phyloP scores from a whole-genome alignment of 1,140 invertebrate species.

The Periplaneta americana region DNA sequence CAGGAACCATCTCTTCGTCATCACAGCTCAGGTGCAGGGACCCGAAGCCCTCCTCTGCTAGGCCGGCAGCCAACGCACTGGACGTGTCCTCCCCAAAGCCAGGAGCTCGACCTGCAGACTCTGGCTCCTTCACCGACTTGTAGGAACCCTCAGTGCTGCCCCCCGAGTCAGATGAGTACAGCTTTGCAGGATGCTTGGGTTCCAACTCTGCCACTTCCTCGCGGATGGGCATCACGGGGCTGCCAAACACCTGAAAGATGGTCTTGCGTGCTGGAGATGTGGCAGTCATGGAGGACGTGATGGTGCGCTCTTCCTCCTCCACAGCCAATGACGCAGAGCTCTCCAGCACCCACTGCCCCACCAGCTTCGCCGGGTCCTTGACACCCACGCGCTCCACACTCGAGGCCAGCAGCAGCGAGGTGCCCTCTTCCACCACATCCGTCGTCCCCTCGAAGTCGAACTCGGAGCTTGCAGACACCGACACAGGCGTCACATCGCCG shows the following conservation, averaged over 20 bases:
- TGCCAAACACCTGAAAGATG: slow-evolving; percentile 18
- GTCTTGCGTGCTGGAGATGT: slow-evolving; percentile 16
- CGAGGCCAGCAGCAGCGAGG: background rate
- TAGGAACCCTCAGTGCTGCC: background rate
- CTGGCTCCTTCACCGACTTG: background rate
- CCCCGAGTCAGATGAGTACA: background rate
- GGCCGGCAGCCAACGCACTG: background rate
- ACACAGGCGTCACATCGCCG: slow-evolving; percentile 14
- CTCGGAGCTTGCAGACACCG: slow-evolving; percentile 17
- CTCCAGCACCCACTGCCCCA: background rate
- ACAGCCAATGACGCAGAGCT: background rate
- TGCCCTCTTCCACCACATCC: background rate
- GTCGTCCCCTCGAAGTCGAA: slow-evolving; percentile 7
- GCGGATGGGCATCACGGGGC: background rate
- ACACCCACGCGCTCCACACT: background rate
- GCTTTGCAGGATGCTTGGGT: background rate
- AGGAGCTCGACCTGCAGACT: background rate
- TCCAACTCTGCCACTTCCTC: too few species aligned
- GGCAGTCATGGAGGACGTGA: slow-evolving; percentile 17
- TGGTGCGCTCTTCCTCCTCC: slow-evolving; percentile 16
- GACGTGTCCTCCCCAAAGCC: background rate
- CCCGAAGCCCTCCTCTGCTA: background rate
- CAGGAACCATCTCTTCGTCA: slow-evolving; percentile 24
- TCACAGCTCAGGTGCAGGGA: background rate
- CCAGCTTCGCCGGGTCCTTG: background rate